These are phyloP conservation scores for Stenichneumon culpator DNA, from an alignment of 2,888 invertebrate species.

Conservation along the genomic window DNA sequence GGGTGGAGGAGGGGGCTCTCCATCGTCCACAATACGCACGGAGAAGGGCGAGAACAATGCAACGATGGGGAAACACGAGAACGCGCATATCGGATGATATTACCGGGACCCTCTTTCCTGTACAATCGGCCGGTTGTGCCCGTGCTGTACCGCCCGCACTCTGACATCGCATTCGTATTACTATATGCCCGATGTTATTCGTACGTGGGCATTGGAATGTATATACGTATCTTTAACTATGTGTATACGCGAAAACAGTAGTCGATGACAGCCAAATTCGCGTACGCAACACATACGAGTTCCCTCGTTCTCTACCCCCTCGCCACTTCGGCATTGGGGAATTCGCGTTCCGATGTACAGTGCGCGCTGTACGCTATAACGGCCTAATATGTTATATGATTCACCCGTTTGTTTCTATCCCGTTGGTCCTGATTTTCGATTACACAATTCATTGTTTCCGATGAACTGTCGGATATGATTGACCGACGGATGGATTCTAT, in stretches of 20 bases:
- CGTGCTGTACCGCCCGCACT: constrained; percentile 24
- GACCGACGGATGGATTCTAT: constrained; percentile 33
- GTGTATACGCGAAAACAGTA: constrained; percentile 57
- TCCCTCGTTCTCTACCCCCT: constrained; percentile 31
- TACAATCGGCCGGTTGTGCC: constrained; percentile 66
- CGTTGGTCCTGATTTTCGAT: constrained; percentile 59
- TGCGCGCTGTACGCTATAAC: constrained; percentile 13
- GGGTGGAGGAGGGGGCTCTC: constrained; percentile 58
- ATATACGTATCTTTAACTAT: constrained; percentile 61
- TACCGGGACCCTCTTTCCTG: constrained; percentile 78
- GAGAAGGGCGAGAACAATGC: constrained; percentile 83
- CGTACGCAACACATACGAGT: constrained; percentile 25
- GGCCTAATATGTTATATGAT: constrained; percentile 40
- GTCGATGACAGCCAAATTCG: constrained; percentile 68
- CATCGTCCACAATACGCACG: constrained; percentile 78
- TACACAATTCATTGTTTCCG: constrained; percentile 62
- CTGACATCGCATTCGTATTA: constrained; percentile 46
- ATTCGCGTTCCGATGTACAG: constrained; percentile 41
- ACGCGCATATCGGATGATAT: constrained; percentile 82
- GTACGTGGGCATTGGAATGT: constrained; percentile 69
- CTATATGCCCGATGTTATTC: constrained; percentile 62
- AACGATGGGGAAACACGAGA: constrained; percentile 82
- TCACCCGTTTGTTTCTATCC: constrained; percentile 61
- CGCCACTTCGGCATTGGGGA: constrained; percentile 47
- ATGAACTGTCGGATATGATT: constrained; percentile 34